These are phyloP conservation scores for Drosophila stalkeri DNA, from an alignment of 2,888 invertebrate genomes.

Conservation along the genomic window DNA sequence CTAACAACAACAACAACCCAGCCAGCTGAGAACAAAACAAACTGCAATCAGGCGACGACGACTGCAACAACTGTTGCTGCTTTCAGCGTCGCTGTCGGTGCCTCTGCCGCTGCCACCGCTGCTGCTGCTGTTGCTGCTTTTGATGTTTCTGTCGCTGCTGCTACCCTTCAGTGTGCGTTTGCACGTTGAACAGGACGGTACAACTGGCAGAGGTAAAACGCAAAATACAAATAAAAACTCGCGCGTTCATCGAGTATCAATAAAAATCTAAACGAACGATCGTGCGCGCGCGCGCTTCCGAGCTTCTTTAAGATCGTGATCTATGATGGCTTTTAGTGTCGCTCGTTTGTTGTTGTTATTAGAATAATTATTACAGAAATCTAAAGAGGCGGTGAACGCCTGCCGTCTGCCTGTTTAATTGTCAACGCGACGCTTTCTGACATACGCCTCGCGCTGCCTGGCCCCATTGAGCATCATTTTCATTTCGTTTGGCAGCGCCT, in stretches of 20 bases:
- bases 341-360: slow-evolving; percentile 36
- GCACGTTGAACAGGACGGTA: slow-evolving; percentile 80
- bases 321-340: slow-evolving; percentile 57
- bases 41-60: slow-evolving; percentile 67
- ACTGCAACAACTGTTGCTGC: slow-evolving; percentile 52
- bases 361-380: slow-evolving; percentile 47
- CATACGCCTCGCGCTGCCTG: slow-evolving; percentile 32
- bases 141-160: slow-evolving; percentile 44
- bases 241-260: slow-evolving; percentile 23
- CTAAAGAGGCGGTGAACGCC: slow-evolving; percentile 25
- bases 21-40: slow-evolving; percentile 77
- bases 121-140: slow-evolving; percentile 25
- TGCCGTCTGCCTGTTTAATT: slow-evolving; percentile 47
- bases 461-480: slow-evolving; percentile 39
- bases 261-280: slow-evolving; percentile 7
- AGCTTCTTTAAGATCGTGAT: slow-evolving; percentile 52
- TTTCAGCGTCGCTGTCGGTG: slow-evolving; percentile 8
- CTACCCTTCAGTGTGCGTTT: slow-evolving; percentile 77
- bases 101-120: not conserved
- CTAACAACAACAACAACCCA: slow-evolving; percentile 47
- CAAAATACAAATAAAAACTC: slow-evolving; percentile 6
- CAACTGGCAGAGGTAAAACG: slow-evolving; percentile 40
- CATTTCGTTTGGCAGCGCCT: slow-evolving; percentile 54
- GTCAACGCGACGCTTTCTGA: slow-evolving; percentile 59
- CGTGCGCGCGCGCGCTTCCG: slow-evolving; percentile 23